Conservation (phyloP, 2,113 vertebrate genomes). For the Mola mola region DNA sequence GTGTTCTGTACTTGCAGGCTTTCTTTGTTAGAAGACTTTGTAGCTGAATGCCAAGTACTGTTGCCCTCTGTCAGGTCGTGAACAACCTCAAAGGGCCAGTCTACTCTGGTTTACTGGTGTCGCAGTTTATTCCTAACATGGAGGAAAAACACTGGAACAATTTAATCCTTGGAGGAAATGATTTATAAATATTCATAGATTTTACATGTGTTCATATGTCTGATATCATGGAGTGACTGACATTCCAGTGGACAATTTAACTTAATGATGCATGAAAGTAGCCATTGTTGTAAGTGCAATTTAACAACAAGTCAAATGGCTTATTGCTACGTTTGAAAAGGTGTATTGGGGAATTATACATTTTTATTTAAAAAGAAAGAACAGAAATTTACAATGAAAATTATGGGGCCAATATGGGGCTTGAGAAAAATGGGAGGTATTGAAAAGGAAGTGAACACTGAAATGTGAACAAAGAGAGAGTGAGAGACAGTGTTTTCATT, state of each 20-base stretch:
- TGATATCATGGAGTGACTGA: conserved; percentile 1
- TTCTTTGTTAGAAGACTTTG: background rate
- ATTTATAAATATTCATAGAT: background rate
- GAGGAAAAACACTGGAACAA: conserved; percentile 1
- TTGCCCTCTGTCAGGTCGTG: conserved; percentile 20
- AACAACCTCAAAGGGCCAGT: conserved; percentile 1
- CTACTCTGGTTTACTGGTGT: conserved; percentile 1
- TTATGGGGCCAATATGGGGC: background rate
- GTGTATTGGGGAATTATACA: no score
- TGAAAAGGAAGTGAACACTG: conserved; percentile 1
- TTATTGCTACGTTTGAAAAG: no score
- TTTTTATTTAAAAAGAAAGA: background rate
- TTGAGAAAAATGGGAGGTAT: background rate
- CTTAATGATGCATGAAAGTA: conserved; percentile 6
- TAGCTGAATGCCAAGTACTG: background rate
- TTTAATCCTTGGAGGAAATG: conserved; percentile 12
- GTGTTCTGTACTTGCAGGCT: no score
- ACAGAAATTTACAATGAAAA: background rate
- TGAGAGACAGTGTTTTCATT: conserved; percentile 61
- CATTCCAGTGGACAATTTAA: no score
- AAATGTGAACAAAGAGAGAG: conserved; percentile 18
- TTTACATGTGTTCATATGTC: background rate
- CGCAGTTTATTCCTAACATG: conserved; percentile 8
- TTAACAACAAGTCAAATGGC: conserved; percentile 18
- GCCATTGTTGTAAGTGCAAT: conserved; percentile 4